Conservation (phyloP, 2,113 vertebrate species). For the Xiphorhynchus elegans region DNA sequence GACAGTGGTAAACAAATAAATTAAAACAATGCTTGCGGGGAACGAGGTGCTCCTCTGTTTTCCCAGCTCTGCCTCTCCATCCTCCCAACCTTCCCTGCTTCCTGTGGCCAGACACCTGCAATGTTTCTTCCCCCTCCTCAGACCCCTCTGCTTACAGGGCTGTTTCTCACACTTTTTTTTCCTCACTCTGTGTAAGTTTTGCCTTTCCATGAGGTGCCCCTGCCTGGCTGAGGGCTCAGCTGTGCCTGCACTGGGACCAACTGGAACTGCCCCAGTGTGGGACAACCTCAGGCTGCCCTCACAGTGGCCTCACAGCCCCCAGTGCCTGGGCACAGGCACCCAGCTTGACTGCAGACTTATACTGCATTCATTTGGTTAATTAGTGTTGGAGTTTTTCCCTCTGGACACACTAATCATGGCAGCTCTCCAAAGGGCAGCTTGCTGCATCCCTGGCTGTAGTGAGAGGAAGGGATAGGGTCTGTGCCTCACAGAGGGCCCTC, state of each 20-base stretch:
- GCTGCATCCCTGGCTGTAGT: background rate
- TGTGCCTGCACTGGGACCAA: background rate
- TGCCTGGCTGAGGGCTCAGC: background rate
- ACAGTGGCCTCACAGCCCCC: background rate
- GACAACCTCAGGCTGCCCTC: background rate
- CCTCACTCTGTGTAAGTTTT: background rate
- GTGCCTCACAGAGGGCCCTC: background rate
- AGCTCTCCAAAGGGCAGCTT: background rate
- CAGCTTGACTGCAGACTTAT: fast-evolving
- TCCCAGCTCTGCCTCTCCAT: background rate
- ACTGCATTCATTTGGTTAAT: background rate
- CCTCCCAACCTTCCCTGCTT: background rate
- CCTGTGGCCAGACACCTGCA: too few species aligned
- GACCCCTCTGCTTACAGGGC: fast-evolving
- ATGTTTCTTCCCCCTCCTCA: background rate
- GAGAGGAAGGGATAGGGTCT: background rate
- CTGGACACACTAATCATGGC: background rate
- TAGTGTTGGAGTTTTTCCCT: background rate
- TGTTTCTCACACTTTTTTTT: background rate
- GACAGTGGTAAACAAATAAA: background rate
- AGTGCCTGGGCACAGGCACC: too few species aligned
- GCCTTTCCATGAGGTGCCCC: fast-evolving
- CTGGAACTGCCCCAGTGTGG: too few species aligned
- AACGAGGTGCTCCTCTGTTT: background rate
- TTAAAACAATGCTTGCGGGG: background rate